These are phyloP conservation scores for Pelagia noctiluca DNA, from an alignment of 30 jellyfish, hydroid and myxozoan genomes.

Conservation along the genomic window DNA sequence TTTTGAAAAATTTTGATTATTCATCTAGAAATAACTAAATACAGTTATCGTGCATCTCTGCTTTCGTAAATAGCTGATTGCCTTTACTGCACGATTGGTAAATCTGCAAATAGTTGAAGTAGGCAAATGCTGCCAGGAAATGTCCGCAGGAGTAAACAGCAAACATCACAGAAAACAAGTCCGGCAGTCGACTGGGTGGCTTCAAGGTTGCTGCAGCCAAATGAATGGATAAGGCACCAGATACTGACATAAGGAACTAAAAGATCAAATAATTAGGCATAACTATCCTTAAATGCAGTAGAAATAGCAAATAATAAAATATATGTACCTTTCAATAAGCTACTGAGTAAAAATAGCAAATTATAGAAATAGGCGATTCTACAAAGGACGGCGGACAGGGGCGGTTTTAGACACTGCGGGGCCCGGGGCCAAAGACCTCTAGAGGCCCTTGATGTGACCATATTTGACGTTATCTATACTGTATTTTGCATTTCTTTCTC, in stretches of 20 bases:
- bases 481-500: too few species aligned
- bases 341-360: background rate
- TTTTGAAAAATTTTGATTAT: too few species aligned
- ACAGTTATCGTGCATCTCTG: too few species aligned
- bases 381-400: background rate
- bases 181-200: slow-evolving; percentile 91
- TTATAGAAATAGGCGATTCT: background rate
- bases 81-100: too few species aligned
- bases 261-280: background rate
- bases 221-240: slow-evolving; percentile 66
- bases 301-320: background rate
- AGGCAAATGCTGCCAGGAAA: slow-evolving; percentile 53
- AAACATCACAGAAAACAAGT: slow-evolving; percentile 74
- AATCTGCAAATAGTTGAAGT: slow-evolving; percentile 70
- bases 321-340: background rate
- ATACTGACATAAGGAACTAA: slow-evolving; percentile 67
- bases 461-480: too few species aligned
- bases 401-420: background rate
- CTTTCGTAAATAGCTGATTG: too few species aligned
- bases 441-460: too few species aligned
- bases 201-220: slow-evolving; percentile 17
- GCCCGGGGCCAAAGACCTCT: too few species aligned
- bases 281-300: background rate
- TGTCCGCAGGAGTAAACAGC: slow-evolving; percentile 86
- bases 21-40: too few species aligned